Evolutionary conservation across 1,140 invertebrate species (phyloP).

Genomic region (Drosophila pandora): DNA sequence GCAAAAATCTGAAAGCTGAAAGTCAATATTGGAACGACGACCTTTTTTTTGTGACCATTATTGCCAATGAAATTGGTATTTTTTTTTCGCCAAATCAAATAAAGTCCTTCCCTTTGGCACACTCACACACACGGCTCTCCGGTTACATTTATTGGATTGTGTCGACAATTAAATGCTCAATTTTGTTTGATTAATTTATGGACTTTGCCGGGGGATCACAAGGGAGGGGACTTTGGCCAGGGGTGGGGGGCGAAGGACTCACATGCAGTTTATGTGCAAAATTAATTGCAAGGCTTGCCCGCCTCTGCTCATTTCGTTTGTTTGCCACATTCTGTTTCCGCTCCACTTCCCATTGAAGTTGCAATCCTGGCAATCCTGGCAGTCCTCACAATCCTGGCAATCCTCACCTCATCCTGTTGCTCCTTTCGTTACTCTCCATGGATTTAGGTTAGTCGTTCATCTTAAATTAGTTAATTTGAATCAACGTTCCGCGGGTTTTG

Average conservation of each 20-base stretch:
- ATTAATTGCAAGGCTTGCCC: constrained; percentile 30
- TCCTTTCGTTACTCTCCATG: constrained; percentile 2
- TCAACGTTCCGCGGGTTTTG: constrained; percentile 10
- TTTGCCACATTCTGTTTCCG: constrained; percentile 50
- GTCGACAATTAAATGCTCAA: constrained; percentile 47
- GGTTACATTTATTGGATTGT: constrained; percentile 21
- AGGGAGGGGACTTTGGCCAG: neutral
- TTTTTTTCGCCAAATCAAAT: constrained; percentile 13
- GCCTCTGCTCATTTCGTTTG: constrained; percentile 39
- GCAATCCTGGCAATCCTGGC: neutral
- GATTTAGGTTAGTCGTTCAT: constrained; percentile 59
- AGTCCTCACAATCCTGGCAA: neutral
- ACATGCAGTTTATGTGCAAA: constrained; percentile 24
- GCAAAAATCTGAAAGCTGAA: neutral
- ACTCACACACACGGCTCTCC: neutral
- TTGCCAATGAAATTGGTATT: constrained; percentile 20
- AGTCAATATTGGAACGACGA: constrained; percentile 17
- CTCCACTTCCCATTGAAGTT: constrained; percentile 58
- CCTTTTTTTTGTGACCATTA: constrained; percentile 8
- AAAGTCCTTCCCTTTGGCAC: constrained; percentile 5
- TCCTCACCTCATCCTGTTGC: constrained; percentile 11
- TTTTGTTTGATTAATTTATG: constrained; percentile 23
- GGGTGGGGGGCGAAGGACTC: too few species aligned
- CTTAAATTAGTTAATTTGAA: constrained; percentile 62
- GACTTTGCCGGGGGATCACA: neutral